These are phyloP conservation scores for Passer domesticus DNA, from an alignment of 2,113 vertebrate species.

Conservation along the genomic window DNA sequence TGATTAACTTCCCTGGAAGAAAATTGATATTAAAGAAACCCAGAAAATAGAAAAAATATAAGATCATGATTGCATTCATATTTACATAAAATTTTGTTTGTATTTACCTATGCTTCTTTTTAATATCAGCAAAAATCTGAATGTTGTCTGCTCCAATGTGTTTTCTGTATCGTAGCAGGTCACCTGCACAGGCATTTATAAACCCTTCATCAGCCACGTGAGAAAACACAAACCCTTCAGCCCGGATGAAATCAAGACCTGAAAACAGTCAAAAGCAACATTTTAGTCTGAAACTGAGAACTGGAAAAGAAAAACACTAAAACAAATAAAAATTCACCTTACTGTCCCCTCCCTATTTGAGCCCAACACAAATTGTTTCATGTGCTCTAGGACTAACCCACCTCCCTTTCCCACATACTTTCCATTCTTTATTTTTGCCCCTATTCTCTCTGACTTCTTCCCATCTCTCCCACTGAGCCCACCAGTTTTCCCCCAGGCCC, in stretches of 20 bases:
- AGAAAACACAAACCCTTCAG: conserved; percentile 82
- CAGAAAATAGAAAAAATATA: not conserved
- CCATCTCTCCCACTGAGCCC: not conserved
- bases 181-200: conserved; percentile 80
- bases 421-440: not conserved
- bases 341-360: not conserved
- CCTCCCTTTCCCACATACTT: not conserved
- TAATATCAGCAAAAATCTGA: conserved; percentile 88
- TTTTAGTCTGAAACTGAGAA: not conserved
- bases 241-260: conserved; percentile 84
- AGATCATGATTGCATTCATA: not conserved
- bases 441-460: not conserved
- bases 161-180: conserved; percentile 82
- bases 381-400: not conserved
- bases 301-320: not conserved
- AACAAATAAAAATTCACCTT: not conserved
- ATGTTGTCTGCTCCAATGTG: conserved; percentile 82
- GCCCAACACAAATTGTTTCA: not conserved
- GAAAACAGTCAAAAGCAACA: not conserved
- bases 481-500: too few relatives aligned
- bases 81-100: not conserved
- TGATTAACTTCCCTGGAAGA: not conserved
- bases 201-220: conserved; percentile 85
- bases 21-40: not conserved
- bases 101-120: conserved; percentile 90